phyloP scores from a whole-genome alignment of 2,113 vertebrate species.

The Strigops habroptila region DNA sequence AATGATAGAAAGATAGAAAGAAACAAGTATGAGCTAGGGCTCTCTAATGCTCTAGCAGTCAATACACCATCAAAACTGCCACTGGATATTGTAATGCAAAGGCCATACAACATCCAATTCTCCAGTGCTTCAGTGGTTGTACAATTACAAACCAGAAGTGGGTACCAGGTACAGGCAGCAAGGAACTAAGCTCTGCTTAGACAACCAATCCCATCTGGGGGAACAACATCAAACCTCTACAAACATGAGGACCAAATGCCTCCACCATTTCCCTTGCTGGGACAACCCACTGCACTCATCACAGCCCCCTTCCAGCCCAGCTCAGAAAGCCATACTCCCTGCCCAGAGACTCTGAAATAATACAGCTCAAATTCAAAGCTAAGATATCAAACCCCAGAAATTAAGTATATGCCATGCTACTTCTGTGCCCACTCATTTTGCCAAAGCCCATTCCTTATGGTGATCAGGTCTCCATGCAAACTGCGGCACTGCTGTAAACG shows the following conservation, averaged over 20 bases:
- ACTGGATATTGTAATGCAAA: neutral
- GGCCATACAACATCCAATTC: neutral
- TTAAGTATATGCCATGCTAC: neutral
- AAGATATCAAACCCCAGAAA: neutral
- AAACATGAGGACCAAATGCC: neutral
- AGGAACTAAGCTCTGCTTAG: neutral
- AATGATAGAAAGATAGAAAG: neutral
- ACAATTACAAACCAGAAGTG: neutral
- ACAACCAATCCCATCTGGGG: neutral
- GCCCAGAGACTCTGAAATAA: neutral
- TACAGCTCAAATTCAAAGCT: neutral
- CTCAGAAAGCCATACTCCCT: neutral
- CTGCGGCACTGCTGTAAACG: neutral
- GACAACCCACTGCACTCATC: neutral
- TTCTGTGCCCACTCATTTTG: neutral
- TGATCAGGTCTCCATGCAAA: neutral
- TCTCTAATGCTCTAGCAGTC: neutral
- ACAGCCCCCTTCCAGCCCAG: neutral
- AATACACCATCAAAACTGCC: neutral
- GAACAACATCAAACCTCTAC: neutral
- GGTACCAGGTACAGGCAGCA: neutral
- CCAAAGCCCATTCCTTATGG: neutral
- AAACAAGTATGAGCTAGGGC: neutral
- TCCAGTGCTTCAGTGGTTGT: neutral
- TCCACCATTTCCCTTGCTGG: rapidly evolving